A percentile compares a stretch with the other conserved stretches of the same genome.
Conservation (phyloP, 1,140 invertebrate species). For the Holcopasites calliopsidis region DNA sequence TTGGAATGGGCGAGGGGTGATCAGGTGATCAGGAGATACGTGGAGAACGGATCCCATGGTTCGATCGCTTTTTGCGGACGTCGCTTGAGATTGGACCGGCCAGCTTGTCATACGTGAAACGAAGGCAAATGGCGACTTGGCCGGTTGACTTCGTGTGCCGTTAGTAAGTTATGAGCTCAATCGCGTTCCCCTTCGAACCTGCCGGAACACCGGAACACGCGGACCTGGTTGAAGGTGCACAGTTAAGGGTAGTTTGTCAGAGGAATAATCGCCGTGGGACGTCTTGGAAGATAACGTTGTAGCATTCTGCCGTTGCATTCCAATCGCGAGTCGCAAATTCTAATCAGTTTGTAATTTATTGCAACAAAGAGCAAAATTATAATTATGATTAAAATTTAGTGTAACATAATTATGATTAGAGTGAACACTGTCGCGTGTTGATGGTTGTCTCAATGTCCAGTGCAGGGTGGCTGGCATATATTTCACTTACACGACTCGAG, state of each 20-base stretch:
- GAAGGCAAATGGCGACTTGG: conserved; percentile 31
- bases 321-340: not conserved
- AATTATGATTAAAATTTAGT: too few relatives aligned
- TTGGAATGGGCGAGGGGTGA: not conserved
- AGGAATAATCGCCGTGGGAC: not conserved
- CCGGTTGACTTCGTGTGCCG: conserved; percentile 8
- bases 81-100: conserved; percentile 5
- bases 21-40: not conserved
- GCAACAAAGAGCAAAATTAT: too few relatives aligned
- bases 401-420: too few relatives aligned
- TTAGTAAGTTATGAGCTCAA: conserved; percentile 23
- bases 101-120: conserved; percentile 25
- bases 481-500: conserved; percentile 70
- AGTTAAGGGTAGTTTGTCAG: not conserved
- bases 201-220: not conserved
- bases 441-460: conserved; percentile 23
- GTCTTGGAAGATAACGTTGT: not conserved
- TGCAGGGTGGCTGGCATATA: conserved; percentile 60
- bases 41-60: not conserved
- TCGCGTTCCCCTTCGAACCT: not conserved
- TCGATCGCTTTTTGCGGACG: conserved; percentile 24
- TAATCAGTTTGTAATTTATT: too few relatives aligned
- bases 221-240: too few relatives aligned
- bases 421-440: conserved; percentile 2
- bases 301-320: too few relatives aligned